A percentile compares a stretch with the other conserved stretches of the same genome.
phyloP scores from a whole-genome alignment of 2,797 vertebrate species.

The Coracias cyanogaster region DNA sequence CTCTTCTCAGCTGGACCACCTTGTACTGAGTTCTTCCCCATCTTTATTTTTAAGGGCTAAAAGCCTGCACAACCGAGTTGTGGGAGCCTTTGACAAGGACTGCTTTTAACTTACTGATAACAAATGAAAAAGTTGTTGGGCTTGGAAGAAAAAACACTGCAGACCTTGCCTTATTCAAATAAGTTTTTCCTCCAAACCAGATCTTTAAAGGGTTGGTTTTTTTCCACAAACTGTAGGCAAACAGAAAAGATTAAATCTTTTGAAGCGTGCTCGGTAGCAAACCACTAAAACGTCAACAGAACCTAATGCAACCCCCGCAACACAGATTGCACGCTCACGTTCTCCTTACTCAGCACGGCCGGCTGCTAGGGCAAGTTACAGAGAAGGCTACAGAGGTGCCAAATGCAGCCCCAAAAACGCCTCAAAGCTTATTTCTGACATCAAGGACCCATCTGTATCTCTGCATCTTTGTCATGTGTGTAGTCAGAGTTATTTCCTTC shows the following conservation, averaged over 20 bases:
- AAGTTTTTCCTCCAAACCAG: not conserved
- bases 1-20: not conserved
- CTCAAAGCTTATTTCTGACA: not conserved
- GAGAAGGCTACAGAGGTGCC: not conserved
- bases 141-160: not conserved
- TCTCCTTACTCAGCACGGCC: not conserved
- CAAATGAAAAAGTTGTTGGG: not conserved
- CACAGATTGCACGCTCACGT: not conserved
- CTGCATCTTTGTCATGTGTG: not conserved
- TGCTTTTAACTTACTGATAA: not conserved
- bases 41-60: not conserved
- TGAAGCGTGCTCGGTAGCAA: not conserved
- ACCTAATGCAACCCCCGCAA: not conserved
- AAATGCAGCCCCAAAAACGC: not conserved
- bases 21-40: not conserved
- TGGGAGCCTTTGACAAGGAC: not conserved
- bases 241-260: not conserved
- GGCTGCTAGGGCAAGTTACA: not conserved
- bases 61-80: not conserved
- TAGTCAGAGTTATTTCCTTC: not conserved
- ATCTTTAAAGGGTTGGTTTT: not conserved
- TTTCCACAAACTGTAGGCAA: not conserved
- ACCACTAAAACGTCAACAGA: not conserved
- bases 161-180: not conserved
- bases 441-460: not conserved